Evolutionary conservation across 2,113 vertebrate species (phyloP), one percentile per base, ranked within the genome.

Genomic region (Brachyhypopomus occidentalis): DNA sequence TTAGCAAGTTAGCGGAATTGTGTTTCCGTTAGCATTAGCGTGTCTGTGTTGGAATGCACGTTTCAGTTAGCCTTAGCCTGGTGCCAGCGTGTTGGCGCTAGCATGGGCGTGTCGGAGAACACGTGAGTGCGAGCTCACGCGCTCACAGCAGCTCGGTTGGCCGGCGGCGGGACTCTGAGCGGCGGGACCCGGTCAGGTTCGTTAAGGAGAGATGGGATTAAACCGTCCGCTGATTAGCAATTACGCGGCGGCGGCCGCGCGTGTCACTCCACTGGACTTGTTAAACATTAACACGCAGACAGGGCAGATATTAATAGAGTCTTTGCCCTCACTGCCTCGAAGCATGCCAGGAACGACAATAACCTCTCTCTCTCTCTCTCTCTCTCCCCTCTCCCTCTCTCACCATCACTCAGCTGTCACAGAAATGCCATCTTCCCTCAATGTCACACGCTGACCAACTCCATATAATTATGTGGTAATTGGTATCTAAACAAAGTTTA

Each of bases 191-290:
- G 89, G 88, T 88, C 72, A 86, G 83, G 92, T 90, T 92, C 91
- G 92, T 93, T 92, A 92, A 88, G 88, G 87, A 84, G 83, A 78
- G 71, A 87, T 81, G 86, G 88, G 87, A 91, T 92, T 91, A 90
- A 92, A 93, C 90, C 87, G 89, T 89, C 92, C 83, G 12, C 89
- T 93, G 92, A 93, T 94, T 93, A 93, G 92, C 90, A 92, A 93
- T 93, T 92, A 91, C 85, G 87, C 88, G 48, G 63, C 84, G n/a
- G 86, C 88, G 88, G 88, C 87, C 79, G 90, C 88, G 87, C 88
- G 88, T 92, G 93, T 93, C 93, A 92, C 90, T 90, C 88, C 88
- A 82, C 88, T 87, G 90, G 90, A 90, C 91, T 91, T 89, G 89
- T 84, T 82, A 91, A 87, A 89, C 92, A 91, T 92, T 92, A 93